phyloP scores from a whole-genome alignment of 2,797 vertebrate species.

The Knipowitschia caucasica region DNA sequence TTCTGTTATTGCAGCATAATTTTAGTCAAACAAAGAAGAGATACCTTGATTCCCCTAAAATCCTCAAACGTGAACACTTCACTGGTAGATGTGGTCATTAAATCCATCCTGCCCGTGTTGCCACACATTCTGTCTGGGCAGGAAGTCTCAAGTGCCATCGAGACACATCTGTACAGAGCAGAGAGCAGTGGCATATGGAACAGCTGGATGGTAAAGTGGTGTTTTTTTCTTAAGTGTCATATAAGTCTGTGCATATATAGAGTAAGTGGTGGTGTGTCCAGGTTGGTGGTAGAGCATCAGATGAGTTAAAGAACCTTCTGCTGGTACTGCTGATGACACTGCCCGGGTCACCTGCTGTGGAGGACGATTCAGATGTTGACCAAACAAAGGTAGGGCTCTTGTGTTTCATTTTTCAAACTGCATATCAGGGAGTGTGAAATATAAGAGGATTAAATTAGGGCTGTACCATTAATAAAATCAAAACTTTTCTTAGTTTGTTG shows the following conservation, averaged over 20 bases:
- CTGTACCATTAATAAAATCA: too few relatives aligned
- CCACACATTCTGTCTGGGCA: slow-evolving; percentile 39
- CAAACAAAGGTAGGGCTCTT: slow-evolving; percentile 57
- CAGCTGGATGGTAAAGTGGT: slow-evolving; percentile 67
- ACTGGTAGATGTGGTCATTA: slow-evolving; percentile 66
- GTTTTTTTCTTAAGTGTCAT: neutral
- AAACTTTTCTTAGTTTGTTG: too few relatives aligned
- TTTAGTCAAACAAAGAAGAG: slow-evolving; percentile 61
- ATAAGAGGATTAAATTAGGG: too few relatives aligned
- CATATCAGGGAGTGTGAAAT: too few relatives aligned
- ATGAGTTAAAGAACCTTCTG: slow-evolving; percentile 62
- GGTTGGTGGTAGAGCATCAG: slow-evolving; percentile 57
- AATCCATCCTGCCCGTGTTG: slow-evolving; percentile 61
- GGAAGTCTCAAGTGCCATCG: slow-evolving; percentile 61
- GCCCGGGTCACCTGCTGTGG: slow-evolving; percentile 73
- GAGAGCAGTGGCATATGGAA: slow-evolving; percentile 49
- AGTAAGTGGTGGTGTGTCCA: slow-evolving; percentile 22
- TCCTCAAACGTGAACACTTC: slow-evolving; percentile 26
- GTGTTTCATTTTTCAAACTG: too few relatives aligned
- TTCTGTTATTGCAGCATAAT: slow-evolving; percentile 60
- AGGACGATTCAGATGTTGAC: slow-evolving; percentile 55
- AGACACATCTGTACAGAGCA: slow-evolving; percentile 48
- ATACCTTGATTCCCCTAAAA: slow-evolving; percentile 25
- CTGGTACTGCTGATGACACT: slow-evolving; percentile 76
- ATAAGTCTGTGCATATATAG: too few relatives aligned